Evolutionary conservation across 2,113 vertebrate species (phyloP), one percentile per base, ranked within the genome.

Genomic region (Cryptoleucopteryx plumbea): DNA sequence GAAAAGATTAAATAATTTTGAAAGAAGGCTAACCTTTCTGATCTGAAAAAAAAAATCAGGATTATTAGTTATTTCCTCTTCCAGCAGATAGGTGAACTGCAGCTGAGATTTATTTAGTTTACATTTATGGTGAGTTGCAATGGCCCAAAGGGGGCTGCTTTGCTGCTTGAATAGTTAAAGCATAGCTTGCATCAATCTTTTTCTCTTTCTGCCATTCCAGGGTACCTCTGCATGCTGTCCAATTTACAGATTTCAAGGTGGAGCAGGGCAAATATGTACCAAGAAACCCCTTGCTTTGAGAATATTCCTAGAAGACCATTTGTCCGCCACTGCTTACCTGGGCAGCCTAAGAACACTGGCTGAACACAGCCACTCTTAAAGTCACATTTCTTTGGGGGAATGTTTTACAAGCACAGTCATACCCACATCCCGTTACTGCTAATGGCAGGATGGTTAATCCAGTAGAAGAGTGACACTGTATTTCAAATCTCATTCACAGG

Each of bases 1-100:
- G 70, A 85, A 82, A 81, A 94, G 40, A 82, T 87, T 43, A 82
- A 95, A 75, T 79, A 84, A 82, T 93, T 96, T 75, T 90, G 40
- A 90, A 40, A 89, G 50, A 92, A 94, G n/a, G 14, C 20, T 84
- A 63, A 75, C n/a, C 52, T 68, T 84, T 89, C 63, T 63, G n/a
- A 84, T 70, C 21, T 63, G 8, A 48, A 88, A 78, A 72, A 72
- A 78, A 56, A 52, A 11, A 9, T 3, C 14, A 38, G 16, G 10
- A n/a, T 58, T 84, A 43, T 72, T 71, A 55, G 86, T 82, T 84
- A 87, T 87, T 96, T 93, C 52, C 18, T 87, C n/a, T 34, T 86
- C 42, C 47, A 88, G 52, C 29, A 79, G 26, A 81, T 71, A 66
- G 0, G 9, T 88, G 79, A 91, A 63, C 43, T 65, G 63, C 31